Conservation (phyloP, 1,140 invertebrate species). For the Drosophila punjabiensis region DNA sequence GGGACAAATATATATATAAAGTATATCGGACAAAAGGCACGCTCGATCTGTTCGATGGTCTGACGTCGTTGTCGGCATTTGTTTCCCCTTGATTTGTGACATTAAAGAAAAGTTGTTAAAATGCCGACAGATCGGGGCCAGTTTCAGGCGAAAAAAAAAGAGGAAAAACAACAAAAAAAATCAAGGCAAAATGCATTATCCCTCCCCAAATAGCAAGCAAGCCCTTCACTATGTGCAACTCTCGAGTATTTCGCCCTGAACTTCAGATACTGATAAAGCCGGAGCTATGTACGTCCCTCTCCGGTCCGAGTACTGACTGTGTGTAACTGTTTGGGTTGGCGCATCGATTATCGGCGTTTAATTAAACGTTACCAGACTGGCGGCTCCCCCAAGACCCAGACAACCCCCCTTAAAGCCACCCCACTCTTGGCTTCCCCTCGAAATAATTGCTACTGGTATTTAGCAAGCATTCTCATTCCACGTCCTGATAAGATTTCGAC, state of each 20-base stretch:
- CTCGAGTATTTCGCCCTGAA: conserved; percentile 50
- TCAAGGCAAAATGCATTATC: conserved; percentile 34
- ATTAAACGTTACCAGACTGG: conserved; percentile 67
- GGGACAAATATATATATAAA: conserved; percentile 46
- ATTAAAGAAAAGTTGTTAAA: conserved; percentile 79
- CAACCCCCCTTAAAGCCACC: background rate
- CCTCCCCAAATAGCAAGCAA: conserved; percentile 19
- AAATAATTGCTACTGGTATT: conserved; percentile 82
- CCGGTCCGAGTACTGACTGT: conserved; percentile 13
- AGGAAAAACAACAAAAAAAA: conserved; percentile 1
- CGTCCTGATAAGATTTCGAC: conserved; percentile 59
- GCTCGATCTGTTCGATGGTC: conserved; percentile 68
- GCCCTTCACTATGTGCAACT: conserved; percentile 19
- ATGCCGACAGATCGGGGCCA: conserved; percentile 54
- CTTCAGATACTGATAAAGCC: conserved; percentile 67
- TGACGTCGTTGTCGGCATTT: conserved; percentile 64
- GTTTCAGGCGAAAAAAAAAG: background rate
- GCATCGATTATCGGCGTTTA: conserved; percentile 80
- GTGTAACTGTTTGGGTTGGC: conserved; percentile 71
- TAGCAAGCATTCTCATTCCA: conserved; percentile 66
- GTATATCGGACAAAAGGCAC: conserved; percentile 77
- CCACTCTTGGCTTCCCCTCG: conserved; percentile 27
- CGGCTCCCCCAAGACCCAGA: background rate
- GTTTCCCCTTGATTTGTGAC: conserved; percentile 82
- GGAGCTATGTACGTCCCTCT: conserved; percentile 6